phyloP scores from a whole-genome alignment of 2,797 vertebrate genomes.

The Poeciliopsis turneri region DNA sequence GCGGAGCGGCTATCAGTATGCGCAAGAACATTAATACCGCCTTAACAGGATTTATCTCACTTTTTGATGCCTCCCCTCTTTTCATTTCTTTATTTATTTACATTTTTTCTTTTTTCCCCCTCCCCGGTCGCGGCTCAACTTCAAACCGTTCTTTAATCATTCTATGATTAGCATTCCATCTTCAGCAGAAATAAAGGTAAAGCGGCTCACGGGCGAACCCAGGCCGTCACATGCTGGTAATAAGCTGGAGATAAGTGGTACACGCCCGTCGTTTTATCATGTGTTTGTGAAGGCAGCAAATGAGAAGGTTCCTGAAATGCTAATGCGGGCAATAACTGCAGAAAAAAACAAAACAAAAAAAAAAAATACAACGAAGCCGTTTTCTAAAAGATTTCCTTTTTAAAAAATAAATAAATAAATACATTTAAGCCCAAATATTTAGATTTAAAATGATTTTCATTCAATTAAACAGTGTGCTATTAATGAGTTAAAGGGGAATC shows the following conservation, averaged over 20 bases:
- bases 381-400: background rate
- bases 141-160: constrained; percentile 34
- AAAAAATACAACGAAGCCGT: accelerated
- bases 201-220: constrained; percentile 24
- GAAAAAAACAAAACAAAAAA: background rate
- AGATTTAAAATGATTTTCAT: background rate
- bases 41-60: constrained; percentile 62
- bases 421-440: background rate
- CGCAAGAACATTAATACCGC: constrained; percentile 64
- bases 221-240: constrained; percentile 18
- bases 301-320: background rate
- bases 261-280: background rate
- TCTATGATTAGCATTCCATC: constrained; percentile 18
- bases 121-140: background rate
- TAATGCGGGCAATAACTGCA: background rate
- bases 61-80: constrained; percentile 25
- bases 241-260: background rate
- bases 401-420: background rate
- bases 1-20: constrained; percentile 41
- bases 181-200: constrained; percentile 38
- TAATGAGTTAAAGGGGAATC: background rate
- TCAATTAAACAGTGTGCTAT: background rate
- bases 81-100: constrained; percentile 22
- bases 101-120: background rate
- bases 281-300: background rate